Base-by-base conservation (phyloP, 2,888 invertebrate species). In the Prosapia bicincta region DNA sequence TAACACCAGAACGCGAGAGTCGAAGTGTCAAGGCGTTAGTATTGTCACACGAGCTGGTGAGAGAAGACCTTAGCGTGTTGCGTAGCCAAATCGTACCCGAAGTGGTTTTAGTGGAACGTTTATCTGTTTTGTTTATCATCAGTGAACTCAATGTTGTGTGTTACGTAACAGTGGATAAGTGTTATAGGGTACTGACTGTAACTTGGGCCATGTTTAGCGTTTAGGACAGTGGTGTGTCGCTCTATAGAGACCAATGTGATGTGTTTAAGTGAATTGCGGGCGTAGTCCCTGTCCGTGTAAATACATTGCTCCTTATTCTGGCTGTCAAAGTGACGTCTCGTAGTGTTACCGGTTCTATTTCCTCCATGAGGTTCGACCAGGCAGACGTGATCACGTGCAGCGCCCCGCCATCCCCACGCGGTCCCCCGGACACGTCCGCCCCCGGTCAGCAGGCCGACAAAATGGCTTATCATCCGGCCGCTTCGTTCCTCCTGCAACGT, bases 361-460 rank as follows among this genome's bases (percentile, higher is more conserved):
- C 72, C 69, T 89, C 87, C 89, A 91, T 91, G 91, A 90, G 91
- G 90, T 91, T 90, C 91, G 91, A 91, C 88, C 87, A 87, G 83
- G 86, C 87, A 79, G 85, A 85, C 82, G 83, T 85, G 84, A 85
- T 85, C 84, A 87, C 87, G 83, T 89, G 89, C 86, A 89, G 89
- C 87, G 85, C 85, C 78, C 80, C 81, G 71, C 81, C 82, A 78
- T 82, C 79, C 88, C 88, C 88, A 87, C 87, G 87, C 87, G 88
- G 88, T 85, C 86, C 86, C 78, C 80, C 80, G 78, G 79, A 78
- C 85, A 85, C 86, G 84, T 85, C 86, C 78, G 78, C 79, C 75
- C 77, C 81, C 74, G 76, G 85, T 81, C 83, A 86, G 82, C 82
- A 87, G 86, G 86, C 87, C 87, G 78, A 79, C 84, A 85, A 84